Evolutionary conservation across 2,797 vertebrate species (phyloP).

Genomic region (Bradypodion pumilum): DNA sequence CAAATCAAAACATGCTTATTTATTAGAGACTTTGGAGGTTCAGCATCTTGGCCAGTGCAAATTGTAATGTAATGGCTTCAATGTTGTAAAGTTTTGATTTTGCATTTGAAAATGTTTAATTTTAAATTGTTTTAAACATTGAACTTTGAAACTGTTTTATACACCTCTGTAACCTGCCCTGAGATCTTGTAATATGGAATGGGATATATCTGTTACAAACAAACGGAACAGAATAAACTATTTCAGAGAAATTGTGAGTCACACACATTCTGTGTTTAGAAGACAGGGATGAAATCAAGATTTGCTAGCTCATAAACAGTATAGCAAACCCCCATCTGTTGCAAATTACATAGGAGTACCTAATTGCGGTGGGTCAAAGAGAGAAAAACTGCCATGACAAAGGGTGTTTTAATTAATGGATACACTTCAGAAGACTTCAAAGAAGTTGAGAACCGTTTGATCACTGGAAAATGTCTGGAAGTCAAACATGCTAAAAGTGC

Average conservation of each 20-base stretch:
- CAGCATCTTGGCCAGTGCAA: too few relatives aligned
- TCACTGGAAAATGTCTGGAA: slow-evolving; percentile 31
- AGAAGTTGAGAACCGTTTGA: slow-evolving; percentile 14
- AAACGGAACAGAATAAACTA: slow-evolving; percentile 19
- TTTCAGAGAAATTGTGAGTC: slow-evolving; percentile 11
- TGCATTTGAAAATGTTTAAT: too few relatives aligned
- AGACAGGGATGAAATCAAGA: background rate
- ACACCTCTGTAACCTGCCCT: too few relatives aligned
- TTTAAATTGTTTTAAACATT: too few relatives aligned
- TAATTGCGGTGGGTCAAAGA: slow-evolving; percentile 8
- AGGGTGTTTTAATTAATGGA: slow-evolving; percentile 31
- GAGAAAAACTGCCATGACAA: background rate
- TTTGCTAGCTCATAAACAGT: background rate
- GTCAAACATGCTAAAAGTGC: slow-evolving; percentile 34
- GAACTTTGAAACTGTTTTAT: too few relatives aligned
- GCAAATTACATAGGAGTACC: slow-evolving; percentile 10
- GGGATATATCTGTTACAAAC: too few relatives aligned
- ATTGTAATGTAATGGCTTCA: too few relatives aligned
- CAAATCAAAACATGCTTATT: too few relatives aligned
- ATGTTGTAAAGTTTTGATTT: too few relatives aligned
- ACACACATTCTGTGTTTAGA: background rate
- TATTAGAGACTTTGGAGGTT: too few relatives aligned
- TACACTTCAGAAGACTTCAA: slow-evolving; percentile 37
- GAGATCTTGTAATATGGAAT: too few relatives aligned
- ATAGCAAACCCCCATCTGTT: background rate